Base-by-base conservation (phyloP, 2,888 invertebrate species). In the Amphipoea lucens region DNA sequence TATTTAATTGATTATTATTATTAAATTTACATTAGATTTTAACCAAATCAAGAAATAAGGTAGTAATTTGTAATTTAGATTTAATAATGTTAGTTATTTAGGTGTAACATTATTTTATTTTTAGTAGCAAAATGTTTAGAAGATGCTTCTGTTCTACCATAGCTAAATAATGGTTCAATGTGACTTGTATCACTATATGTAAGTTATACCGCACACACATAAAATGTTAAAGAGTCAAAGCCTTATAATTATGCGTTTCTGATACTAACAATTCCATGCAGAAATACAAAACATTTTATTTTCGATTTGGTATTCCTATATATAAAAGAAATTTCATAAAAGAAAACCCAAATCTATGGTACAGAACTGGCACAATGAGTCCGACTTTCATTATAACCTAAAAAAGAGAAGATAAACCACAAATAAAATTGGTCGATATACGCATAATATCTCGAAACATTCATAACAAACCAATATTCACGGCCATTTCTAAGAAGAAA, bases 361-460 rank as follows among this genome's bases (percentile, higher is more conserved):
- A 74, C 36, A 78, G 65, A 63, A 23, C 70, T 67, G 54, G 69
- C 36, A 71, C 51, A 82, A 76, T 77, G 73, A 86, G 77, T 76
- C 23, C 57, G 66, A 82, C 83, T 86, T 82, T 86, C 79, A 82
- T 86, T 78, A 74, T 86, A 86, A 86, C 86, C 88, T 87, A 73
- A 73, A 88, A 85, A 54, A 60, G 51, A 5, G 5, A 45, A 67
- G 42, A 45, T 23, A 57, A 51, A 74, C 57, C 12, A 51, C 42
- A 42, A n/a, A 12, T 57, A 12, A 66, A 40, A 48, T 76, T 57
- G 12, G 12, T 67, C 57, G 14, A 57, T 57, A 36, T 70, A 73
- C n/a, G 45, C 20, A 4, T 57, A 65, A 17, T 45, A 71, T 45
- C n/a, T 48, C 3, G 11, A 73, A 77, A 77, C 82, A 54, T 71